These are phyloP conservation scores for Ptychoptera albimana DNA, from an alignment of 2,888 invertebrate genomes.

Conservation along the genomic window DNA sequence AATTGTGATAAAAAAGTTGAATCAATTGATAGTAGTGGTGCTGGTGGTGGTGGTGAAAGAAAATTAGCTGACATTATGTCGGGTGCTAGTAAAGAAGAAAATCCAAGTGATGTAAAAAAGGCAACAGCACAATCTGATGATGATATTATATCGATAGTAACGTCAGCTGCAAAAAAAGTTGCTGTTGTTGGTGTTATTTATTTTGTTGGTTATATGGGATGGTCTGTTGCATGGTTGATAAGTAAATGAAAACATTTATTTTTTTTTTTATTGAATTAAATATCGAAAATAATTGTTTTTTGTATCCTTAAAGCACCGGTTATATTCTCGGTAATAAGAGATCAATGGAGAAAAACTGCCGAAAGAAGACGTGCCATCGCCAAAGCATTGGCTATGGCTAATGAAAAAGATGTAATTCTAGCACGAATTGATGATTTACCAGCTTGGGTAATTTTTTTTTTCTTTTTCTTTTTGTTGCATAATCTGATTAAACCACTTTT, in stretches of 20 bases:
- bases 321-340: slow-evolving; percentile 59
- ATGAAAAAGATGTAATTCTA: slow-evolving; percentile 74
- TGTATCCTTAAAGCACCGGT: slow-evolving; percentile 36
- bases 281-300: not conserved
- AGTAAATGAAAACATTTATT: slow-evolving; percentile 12
- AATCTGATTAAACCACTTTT: too few species aligned
- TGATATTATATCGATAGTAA: slow-evolving; percentile 41
- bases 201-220: slow-evolving; percentile 68
- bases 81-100: slow-evolving; percentile 7
- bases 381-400: slow-evolving; percentile 57
- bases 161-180: slow-evolving; percentile 48
- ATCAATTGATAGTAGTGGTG: too few species aligned
- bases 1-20: too few species aligned
- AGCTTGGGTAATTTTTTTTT: slow-evolving; percentile 58
- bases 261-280: not conserved
- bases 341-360: slow-evolving; percentile 61
- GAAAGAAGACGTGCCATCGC: slow-evolving; percentile 57
- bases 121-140: slow-evolving; percentile 14
- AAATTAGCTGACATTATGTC: slow-evolving; percentile 3
- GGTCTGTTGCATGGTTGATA: slow-evolving; percentile 81
- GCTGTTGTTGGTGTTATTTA: slow-evolving; percentile 61
- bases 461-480: not conserved
- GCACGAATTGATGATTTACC: slow-evolving; percentile 82
- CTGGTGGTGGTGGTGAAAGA: too few species aligned
- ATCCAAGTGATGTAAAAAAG: slow-evolving; percentile 1